Evolutionary conservation across 2,888 invertebrate genomes (phyloP).

Genomic region (Tricholauxania praeusta): DNA sequence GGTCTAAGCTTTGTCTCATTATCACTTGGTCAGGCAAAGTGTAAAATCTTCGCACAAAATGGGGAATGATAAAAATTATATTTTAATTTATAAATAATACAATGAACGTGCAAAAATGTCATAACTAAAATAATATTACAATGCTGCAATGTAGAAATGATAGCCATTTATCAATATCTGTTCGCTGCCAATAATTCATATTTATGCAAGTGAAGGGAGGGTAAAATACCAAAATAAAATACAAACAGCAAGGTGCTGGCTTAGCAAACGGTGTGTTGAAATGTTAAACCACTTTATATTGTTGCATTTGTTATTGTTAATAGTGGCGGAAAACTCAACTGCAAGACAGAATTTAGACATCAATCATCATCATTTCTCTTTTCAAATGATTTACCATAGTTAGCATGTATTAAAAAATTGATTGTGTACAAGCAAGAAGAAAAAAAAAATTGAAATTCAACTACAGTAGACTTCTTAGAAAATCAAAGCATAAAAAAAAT

Average conservation of each 20-base stretch:
- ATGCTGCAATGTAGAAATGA: background rate
- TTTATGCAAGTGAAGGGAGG: background rate
- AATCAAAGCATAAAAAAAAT: no score
- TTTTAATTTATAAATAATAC: no score
- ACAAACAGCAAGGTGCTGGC: background rate
- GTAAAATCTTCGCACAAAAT: no score
- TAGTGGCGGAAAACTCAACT: background rate
- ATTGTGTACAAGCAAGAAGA: no score
- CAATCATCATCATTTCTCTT: background rate
- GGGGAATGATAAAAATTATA: no score
- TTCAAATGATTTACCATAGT: no score
- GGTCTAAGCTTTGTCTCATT: no score
- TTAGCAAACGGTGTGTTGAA: background rate
- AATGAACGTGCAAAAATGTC: no score
- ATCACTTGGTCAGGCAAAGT: no score
- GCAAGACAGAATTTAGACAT: constrained; percentile 3
- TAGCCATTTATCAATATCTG: background rate
- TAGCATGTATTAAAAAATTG: no score
- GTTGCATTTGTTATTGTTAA: background rate
- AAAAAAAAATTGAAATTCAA: no score
- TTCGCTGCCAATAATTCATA: constrained; percentile 11
- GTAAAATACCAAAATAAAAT: background rate
- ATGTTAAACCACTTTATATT: constrained; percentile 15
- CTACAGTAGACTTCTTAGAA: no score
- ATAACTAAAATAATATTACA: background rate